phyloP scores from a whole-genome alignment of 2,113 vertebrate genomes.

The Acrocephalus kingi region DNA sequence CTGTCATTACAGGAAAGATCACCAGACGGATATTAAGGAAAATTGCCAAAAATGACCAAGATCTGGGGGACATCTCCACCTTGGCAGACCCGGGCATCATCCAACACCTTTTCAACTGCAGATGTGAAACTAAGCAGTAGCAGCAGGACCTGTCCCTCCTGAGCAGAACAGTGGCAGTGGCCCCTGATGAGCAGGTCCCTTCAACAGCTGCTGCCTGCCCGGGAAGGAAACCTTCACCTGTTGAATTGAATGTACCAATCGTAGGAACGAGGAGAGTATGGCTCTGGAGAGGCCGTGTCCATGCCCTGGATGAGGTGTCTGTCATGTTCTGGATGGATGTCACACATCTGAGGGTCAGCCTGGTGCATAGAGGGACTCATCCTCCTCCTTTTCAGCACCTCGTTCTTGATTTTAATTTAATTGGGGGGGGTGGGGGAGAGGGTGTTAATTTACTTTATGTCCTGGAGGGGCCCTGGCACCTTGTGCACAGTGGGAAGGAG shows the following conservation, averaged over 20 bases:
- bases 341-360: not conserved
- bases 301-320: not conserved
- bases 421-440: not conserved
- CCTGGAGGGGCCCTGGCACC: not conserved
- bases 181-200: slow-evolving; percentile 1
- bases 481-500: not conserved
- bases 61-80: slow-evolving; percentile 91
- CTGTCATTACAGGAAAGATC: slow-evolving; percentile 86
- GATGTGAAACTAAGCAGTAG: slow-evolving; percentile 81
- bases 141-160: not conserved
- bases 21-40: slow-evolving; percentile 91
- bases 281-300: not conserved
- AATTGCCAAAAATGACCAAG: slow-evolving; percentile 89
- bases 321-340: not conserved
- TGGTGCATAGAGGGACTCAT: not conserved
- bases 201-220: not conserved
- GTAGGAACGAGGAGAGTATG: not conserved
- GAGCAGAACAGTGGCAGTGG: not conserved
- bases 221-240: not conserved
- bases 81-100: slow-evolving; percentile 88
- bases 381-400: not conserved
- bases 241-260: slow-evolving; percentile 5
- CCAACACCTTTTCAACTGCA: slow-evolving; percentile 86
- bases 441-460: not conserved
- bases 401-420: not conserved